Base-by-base conservation (phyloP, 2,888 invertebrate species). In the Gymnocheta viridis region DNA sequence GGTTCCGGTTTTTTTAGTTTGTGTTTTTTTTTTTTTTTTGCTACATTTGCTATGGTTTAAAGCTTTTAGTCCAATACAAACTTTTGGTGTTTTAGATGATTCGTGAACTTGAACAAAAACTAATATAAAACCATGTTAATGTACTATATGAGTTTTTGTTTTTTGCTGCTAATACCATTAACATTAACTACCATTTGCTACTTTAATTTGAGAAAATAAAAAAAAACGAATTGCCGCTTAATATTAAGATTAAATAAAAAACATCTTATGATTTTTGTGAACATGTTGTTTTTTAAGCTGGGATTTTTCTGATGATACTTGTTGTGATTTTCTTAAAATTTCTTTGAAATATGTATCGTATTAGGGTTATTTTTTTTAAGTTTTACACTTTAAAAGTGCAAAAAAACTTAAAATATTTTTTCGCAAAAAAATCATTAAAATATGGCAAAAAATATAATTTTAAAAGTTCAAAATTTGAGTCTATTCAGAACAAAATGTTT, bases 141-240 rank as follows among this genome's bases (percentile, higher is more conserved):
- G 73, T 72, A 54, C 58, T 27, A 64, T 47, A 73, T 78, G 41
- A 73, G 51, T 72, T 76, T 41, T 69, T 66, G 24, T 69, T 58
- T 12, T 54, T 77, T 64, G 32, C 27, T 51, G 76, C 79, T 80
- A 67, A 56, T 82, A 27, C 56, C 62, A 77, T 72, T 41, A 77
- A 69, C 56, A 73, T 78, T 60, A 73, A 74, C 76, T 74, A 69
- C 73, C 70, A 79, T 51, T 80, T 76, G 64, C 83, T 79, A 73
- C 79, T 58, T 51, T 27, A 69, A 74, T 47, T 19, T 47, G 7
- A 47, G 1, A 14, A 27, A n/a, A 54, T 17, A 64, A 58, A 38
- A 7, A 74, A 51, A n/a, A 32, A 44, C 14, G n/a, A 54, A 56
- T 69, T 69, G 49, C 60, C 41, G 78, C 35, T 62, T 62, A 78